Conservation (phyloP, 2,797 vertebrate genomes). For the Paratrypauchen microcephalus region DNA sequence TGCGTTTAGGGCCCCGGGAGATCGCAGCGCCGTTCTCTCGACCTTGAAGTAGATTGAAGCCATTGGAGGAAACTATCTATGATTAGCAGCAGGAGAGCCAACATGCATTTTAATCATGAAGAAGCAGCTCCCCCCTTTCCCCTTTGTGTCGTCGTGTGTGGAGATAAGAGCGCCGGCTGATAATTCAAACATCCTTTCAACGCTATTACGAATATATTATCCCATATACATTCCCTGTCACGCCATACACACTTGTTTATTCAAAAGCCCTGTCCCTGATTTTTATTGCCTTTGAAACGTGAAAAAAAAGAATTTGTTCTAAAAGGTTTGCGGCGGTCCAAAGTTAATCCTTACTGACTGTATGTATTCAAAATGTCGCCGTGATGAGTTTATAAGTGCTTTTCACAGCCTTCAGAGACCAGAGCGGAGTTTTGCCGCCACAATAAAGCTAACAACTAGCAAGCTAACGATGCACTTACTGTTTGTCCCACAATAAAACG, state of each 20-base stretch:
- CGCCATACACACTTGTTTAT: background rate
- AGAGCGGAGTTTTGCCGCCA: too few species aligned
- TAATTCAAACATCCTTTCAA: background rate
- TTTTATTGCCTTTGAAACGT: too few species aligned
- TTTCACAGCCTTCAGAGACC: too few species aligned
- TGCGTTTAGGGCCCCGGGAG: slow-evolving; percentile 21
- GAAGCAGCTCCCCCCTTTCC: background rate
- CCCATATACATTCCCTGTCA: background rate
- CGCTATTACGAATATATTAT: background rate
- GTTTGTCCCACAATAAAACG: too few species aligned
- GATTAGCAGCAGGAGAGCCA: slow-evolving; percentile 25
- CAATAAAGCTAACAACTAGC: too few species aligned
- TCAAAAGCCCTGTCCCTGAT: background rate
- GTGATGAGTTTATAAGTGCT: too few species aligned
- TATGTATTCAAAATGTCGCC: too few species aligned
- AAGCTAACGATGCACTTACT: too few species aligned
- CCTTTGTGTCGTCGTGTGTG: background rate
- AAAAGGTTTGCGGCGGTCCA: too few species aligned
- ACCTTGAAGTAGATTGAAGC: slow-evolving; percentile 45
- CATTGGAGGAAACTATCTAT: slow-evolving; percentile 18
- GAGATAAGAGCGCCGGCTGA: slow-evolving; percentile 12
- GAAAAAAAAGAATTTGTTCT: too few species aligned
- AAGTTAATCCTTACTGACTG: too few species aligned
- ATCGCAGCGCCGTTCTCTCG: slow-evolving; percentile 19
- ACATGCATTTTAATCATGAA: slow-evolving; percentile 26